phyloP scores from a whole-genome alignment of 2,888 invertebrate species.

The Leptarthrus brevirostris region DNA sequence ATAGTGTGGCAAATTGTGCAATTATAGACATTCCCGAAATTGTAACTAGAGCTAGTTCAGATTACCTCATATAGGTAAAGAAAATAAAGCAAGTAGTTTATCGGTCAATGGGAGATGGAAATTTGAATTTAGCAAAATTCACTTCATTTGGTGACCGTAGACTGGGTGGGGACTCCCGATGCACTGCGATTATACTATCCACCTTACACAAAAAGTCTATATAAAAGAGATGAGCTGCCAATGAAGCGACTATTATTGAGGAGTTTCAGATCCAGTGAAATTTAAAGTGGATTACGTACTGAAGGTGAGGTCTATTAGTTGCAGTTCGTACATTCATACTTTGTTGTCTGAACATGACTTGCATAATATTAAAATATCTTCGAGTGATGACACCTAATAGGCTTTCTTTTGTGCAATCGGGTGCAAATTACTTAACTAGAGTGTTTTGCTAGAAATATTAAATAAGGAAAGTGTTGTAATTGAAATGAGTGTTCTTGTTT shows the following conservation, averaged over 20 bases:
- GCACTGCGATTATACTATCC: slow-evolving; percentile 1
- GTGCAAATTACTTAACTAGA: neutral
- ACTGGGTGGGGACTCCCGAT: slow-evolving; percentile 33
- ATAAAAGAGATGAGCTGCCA: slow-evolving; percentile 45
- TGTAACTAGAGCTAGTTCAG: slow-evolving; percentile 32
- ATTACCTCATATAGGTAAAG: slow-evolving; percentile 40
- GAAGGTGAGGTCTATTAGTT: slow-evolving; percentile 31
- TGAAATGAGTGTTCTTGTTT: neutral
- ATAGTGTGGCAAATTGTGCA: slow-evolving; percentile 14
- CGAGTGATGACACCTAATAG: neutral
- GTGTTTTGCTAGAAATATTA: neutral
- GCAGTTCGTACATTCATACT: neutral
- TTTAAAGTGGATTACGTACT: slow-evolving; percentile 36
- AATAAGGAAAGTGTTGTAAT: slow-evolving; percentile 14
- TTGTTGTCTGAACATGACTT: neutral
- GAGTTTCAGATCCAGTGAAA: slow-evolving; percentile 42
- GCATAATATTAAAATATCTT: slow-evolving; percentile 15
- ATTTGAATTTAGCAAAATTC: slow-evolving; percentile 42
- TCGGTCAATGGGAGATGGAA: slow-evolving; percentile 28
- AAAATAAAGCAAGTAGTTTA: slow-evolving; percentile 17
- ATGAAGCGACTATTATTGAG: slow-evolving; percentile 21
- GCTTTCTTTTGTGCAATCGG: neutral
- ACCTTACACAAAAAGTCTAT: slow-evolving; percentile 30
- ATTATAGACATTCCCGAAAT: slow-evolving; percentile 44
- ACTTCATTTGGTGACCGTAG: slow-evolving; percentile 30